phyloP scores from a whole-genome alignment of 2,888 invertebrate genomes.

The Mimachlamys varia region DNA sequence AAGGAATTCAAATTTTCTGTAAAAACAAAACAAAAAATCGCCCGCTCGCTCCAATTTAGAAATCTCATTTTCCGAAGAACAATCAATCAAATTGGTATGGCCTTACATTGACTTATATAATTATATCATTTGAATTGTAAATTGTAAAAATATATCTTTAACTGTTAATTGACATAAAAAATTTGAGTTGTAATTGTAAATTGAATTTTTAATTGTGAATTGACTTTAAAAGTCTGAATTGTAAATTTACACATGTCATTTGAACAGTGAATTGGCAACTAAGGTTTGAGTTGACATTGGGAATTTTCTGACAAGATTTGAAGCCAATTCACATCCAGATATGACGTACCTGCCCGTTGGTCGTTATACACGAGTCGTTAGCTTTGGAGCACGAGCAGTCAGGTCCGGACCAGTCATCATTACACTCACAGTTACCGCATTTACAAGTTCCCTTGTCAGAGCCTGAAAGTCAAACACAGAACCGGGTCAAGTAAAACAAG shows the following conservation, averaged over 20 bases:
- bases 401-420: conserved; percentile 85
- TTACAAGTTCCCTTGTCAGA: conserved; percentile 64
- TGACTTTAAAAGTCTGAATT: not conserved
- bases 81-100: too few relatives aligned
- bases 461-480: conserved; percentile 57
- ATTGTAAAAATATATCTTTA: too few relatives aligned
- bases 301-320: not conserved
- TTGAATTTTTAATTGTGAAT: not conserved
- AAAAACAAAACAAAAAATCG: too few relatives aligned
- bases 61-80: too few relatives aligned
- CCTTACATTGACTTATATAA: too few relatives aligned
- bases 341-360: conserved; percentile 50
- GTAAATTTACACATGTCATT: not conserved
- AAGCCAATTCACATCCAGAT: too few relatives aligned
- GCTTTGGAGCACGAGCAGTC: conserved; percentile 93
- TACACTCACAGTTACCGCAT: conserved; percentile 91
- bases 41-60: too few relatives aligned
- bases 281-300: not conserved
- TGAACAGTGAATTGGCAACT: not conserved
- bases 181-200: too few relatives aligned
- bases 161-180: not conserved
- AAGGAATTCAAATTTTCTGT: too few relatives aligned
- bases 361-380: conserved; percentile 59
- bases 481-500: conserved; percentile 55
- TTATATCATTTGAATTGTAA: too few relatives aligned